These are phyloP conservation scores for Gymnoscopelus braueri DNA, from an alignment of 2,797 vertebrate genomes.

Conservation along the genomic window DNA sequence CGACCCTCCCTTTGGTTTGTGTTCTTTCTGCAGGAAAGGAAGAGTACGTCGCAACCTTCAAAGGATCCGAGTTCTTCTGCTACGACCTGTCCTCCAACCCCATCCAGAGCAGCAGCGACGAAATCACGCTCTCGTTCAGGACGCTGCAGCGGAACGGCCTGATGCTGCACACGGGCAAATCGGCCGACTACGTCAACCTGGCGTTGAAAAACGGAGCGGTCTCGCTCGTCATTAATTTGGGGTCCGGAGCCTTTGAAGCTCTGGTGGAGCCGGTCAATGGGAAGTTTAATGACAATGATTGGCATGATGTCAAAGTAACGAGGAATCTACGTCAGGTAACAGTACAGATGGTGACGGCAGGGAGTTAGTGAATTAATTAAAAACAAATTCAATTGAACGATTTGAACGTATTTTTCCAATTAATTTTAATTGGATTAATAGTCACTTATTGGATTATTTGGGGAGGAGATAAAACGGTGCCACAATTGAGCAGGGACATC, in stretches of 20 bases:
- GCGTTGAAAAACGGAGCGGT: constrained; percentile 99
- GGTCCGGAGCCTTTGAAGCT: constrained; percentile 99
- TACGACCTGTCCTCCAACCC: constrained; percentile 98
- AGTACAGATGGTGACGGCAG: constrained; percentile 88
- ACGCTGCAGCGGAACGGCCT: constrained; percentile 99
- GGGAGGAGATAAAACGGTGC: constrained; percentile 65
- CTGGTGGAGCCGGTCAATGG: constrained; percentile 99
- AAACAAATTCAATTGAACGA: constrained; percentile 61
- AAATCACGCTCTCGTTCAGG: constrained; percentile 98
- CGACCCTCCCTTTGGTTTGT: constrained; percentile 59
- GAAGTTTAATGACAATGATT: constrained; percentile 99
- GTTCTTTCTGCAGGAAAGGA: constrained; percentile 90
- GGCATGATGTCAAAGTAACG: constrained; percentile 99
- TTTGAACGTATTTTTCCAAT: constrained; percentile 39
- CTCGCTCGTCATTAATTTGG: constrained; percentile 99
- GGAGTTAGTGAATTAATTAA: constrained; percentile 61
- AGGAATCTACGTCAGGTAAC: constrained; percentile 99
- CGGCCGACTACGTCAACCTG: constrained; percentile 99
- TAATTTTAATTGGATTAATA: constrained; percentile 57
- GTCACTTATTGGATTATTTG: constrained; percentile 45
- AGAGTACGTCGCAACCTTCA: constrained; percentile 97
- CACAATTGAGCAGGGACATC: constrained; percentile 90
- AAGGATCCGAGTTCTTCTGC: constrained; percentile 99
- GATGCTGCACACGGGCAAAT: constrained; percentile 99
- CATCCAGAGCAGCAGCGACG: constrained; percentile 99